These are phyloP conservation scores for Eupristina koningsbergeri DNA, from an alignment of 1,140 invertebrate genomes.

Conservation along the genomic window DNA sequence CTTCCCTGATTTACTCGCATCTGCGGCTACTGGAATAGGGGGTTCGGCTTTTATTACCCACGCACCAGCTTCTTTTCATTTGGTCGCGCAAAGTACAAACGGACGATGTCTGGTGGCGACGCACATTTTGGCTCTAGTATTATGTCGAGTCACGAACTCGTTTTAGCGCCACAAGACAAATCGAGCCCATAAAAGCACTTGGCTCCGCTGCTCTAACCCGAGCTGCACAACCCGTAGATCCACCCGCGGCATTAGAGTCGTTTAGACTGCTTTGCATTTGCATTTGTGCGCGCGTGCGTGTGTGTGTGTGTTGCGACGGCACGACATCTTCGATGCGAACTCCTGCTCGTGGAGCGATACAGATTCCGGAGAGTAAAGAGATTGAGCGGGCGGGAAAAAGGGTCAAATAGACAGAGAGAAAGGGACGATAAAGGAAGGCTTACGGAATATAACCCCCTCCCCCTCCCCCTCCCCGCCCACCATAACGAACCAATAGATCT, in stretches of 20 bases:
- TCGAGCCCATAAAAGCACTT: constrained; percentile 70
- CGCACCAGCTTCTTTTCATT: constrained; percentile 45
- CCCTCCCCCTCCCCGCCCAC: too few species aligned
- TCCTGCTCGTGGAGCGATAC: neutral
- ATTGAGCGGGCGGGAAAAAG: neutral
- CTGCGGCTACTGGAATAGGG: too few species aligned
- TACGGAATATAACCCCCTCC: neutral
- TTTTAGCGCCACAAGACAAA: constrained; percentile 70
- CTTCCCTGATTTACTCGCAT: neutral
- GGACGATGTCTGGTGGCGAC: neutral
- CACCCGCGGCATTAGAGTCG: neutral
- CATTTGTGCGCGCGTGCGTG: neutral
- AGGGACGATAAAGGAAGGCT: neutral
- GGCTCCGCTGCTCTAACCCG: constrained; percentile 51
- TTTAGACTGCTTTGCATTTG: constrained; percentile 62
- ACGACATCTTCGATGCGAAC: constrained; percentile 17
- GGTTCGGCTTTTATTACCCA: constrained; percentile 19
- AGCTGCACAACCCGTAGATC: neutral
- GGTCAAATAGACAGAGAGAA: neutral
- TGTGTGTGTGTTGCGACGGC: neutral
- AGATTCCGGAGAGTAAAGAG: neutral
- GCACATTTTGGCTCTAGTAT: constrained; percentile 68
- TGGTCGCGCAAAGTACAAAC: constrained; percentile 61
- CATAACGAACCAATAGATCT: constrained; percentile 11
- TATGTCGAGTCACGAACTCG: constrained; percentile 74